phyloP scores from a whole-genome alignment of 1,140 invertebrate genomes.

The Berghia stephanieae region DNA sequence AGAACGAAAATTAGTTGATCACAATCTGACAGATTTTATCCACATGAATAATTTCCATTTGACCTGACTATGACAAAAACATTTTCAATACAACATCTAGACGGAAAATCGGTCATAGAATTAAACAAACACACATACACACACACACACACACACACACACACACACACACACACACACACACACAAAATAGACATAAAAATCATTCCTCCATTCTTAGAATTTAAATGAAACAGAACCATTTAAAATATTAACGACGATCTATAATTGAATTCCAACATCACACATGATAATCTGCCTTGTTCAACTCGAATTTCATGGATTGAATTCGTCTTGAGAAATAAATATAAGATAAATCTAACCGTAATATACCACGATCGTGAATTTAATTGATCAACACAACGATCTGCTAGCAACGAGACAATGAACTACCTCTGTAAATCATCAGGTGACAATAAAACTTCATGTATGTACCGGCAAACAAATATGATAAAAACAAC shows the following conservation, averaged over 20 bases:
- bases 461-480: not conserved
- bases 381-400: no score
- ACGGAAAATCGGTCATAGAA: not conserved
- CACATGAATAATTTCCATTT: not conserved
- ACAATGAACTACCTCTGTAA: not conserved
- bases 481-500: not conserved
- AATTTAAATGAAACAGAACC: no score
- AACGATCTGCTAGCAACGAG: not conserved
- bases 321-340: not conserved
- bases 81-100: not conserved
- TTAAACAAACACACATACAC: slow-evolving; percentile 12
- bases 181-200: no score
- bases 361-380: no score
- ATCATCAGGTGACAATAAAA: not conserved
- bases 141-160: slow-evolving; percentile 18
- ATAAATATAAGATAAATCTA: not conserved
- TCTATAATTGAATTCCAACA: not conserved
- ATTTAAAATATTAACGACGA: not conserved
- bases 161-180: slow-evolving; percentile 18
- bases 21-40: not conserved
- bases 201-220: no score
- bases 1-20: not conserved
- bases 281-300: not conserved
- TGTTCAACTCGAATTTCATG: not conserved
- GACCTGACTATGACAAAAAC: not conserved